These are phyloP conservation scores for Apistogramma diplotaenia DNA, from an alignment of 2,113 vertebrate species.

Conservation along the genomic window DNA sequence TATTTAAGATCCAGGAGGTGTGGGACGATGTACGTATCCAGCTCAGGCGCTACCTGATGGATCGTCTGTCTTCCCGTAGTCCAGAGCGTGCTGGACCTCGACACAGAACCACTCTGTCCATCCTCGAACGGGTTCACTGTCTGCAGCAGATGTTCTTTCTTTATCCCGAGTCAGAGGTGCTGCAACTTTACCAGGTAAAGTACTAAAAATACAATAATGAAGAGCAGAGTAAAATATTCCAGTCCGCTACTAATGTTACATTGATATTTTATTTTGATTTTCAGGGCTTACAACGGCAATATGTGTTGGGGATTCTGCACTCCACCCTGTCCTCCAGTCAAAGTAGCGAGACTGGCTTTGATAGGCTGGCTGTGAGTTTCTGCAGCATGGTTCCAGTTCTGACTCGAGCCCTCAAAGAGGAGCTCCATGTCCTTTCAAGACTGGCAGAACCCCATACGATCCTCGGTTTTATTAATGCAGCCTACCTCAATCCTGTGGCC, in stretches of 20 bases:
- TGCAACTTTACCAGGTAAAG: conserved; percentile 80
- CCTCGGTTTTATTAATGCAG: conserved; percentile 85
- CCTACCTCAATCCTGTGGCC: conserved; percentile 84
- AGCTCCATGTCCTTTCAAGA: conserved; percentile 81
- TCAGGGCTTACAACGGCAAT: conserved; percentile 80
- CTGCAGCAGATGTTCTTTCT: conserved; percentile 87
- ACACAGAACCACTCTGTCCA: conserved; percentile 16
- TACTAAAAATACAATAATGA: background rate
- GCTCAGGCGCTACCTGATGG: conserved; percentile 85
- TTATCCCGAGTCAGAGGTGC: conserved; percentile 86
- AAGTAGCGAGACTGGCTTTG: conserved; percentile 81
- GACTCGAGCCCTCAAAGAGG: conserved; percentile 82
- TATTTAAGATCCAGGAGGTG: conserved; percentile 74
- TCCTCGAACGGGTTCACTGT: conserved; percentile 77
- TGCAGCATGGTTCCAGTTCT: conserved; percentile 75
- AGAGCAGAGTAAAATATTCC: background rate
- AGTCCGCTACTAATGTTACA: background rate
- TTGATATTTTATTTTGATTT: background rate
- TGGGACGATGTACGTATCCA: conserved; percentile 88
- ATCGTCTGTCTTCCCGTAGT: conserved; percentile 64
- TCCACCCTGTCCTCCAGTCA: conserved; percentile 73
- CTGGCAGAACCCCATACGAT: conserved; percentile 76
- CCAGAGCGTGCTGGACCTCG: background rate
- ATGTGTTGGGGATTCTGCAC: conserved; percentile 76
- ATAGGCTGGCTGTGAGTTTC: conserved; percentile 76